Percentiles rank a stretch among this genome's conserved stretches.
Evolutionary conservation across 2,797 vertebrate genomes (phyloP).

Genomic region (Momotus momota): DNA sequence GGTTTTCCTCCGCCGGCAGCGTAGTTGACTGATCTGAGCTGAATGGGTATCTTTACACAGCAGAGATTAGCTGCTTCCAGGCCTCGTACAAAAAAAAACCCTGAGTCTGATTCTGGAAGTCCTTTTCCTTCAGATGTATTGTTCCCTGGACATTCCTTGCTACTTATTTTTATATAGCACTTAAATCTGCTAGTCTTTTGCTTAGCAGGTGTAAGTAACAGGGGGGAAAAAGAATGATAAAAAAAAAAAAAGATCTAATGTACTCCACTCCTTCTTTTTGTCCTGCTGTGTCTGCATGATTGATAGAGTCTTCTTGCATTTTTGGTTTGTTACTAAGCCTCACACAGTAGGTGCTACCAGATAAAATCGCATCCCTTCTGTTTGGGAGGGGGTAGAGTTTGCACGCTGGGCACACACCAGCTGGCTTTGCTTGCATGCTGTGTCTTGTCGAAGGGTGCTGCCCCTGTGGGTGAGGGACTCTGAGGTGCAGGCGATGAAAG

Average conservation of each 20-base stretch:
- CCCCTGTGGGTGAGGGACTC: not conserved
- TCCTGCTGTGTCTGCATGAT: not conserved
- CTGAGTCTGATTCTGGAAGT: constrained; percentile 41
- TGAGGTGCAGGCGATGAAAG: not conserved
- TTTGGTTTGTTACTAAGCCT: not conserved
- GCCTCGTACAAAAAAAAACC: not conserved
- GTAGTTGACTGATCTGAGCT: constrained; percentile 8
- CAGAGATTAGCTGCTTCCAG: constrained; percentile 67
- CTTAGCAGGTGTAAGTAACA: not conserved
- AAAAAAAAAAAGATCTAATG: not conserved
- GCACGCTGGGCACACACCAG: not conserved
- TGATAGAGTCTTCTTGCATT: not conserved
- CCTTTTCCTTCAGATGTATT: constrained; percentile 35
- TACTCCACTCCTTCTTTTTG: not conserved
- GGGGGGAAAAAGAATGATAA: not conserved
- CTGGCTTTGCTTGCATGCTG: not conserved
- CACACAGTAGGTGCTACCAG: not conserved
- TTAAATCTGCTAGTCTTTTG: constrained; percentile 15
- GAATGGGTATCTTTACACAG: constrained; percentile 67
- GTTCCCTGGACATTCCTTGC: not conserved
- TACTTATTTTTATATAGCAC: constrained; percentile 4
- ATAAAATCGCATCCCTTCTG: not conserved
- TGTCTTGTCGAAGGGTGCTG: not conserved
- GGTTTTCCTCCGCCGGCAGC: constrained; percentile 49
- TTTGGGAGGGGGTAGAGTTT: not conserved